A percentile compares a stretch with the other conserved stretches of the same genome.
Evolutionary conservation across 1,140 invertebrate genomes (phyloP).

Genomic region (Ridgeia piscesae): DNA sequence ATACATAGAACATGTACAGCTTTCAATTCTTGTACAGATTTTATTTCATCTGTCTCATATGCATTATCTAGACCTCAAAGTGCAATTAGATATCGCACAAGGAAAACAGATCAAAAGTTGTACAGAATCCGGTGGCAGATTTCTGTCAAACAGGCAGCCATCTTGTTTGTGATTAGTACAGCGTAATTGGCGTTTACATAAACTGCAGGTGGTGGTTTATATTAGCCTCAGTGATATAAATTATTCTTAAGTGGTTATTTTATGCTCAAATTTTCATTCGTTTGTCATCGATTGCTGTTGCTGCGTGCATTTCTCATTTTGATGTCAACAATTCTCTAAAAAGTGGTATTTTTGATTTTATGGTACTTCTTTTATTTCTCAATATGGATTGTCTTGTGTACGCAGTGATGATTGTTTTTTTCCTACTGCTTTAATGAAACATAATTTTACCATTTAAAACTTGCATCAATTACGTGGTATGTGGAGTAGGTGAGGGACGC

Average conservation of each 20-base stretch:
- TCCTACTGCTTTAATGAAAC: neutral
- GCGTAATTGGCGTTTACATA: neutral
- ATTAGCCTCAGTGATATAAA: neutral
- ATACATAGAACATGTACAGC: neutral
- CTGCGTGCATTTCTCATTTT: neutral
- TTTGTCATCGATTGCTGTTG: neutral
- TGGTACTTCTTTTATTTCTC: neutral
- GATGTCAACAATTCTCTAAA: neutral
- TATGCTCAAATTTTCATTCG: neutral
- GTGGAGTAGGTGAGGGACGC: neutral
- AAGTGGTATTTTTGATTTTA: neutral
- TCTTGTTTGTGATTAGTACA: neutral
- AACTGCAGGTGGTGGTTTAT: neutral
- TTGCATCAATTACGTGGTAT: neutral
- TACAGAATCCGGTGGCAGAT: neutral
- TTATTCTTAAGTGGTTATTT: neutral
- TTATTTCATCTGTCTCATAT: neutral
- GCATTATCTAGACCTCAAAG: neutral
- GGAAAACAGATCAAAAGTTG: neutral
- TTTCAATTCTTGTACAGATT: neutral
- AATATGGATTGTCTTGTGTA: neutral
- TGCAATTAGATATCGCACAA: neutral
- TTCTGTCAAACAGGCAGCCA: neutral
- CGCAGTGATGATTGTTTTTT: neutral
- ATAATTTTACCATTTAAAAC: neutral